Evolutionary conservation across 2,113 vertebrate species (phyloP).

Genomic region (Campylomormyrus tamandua): DNA sequence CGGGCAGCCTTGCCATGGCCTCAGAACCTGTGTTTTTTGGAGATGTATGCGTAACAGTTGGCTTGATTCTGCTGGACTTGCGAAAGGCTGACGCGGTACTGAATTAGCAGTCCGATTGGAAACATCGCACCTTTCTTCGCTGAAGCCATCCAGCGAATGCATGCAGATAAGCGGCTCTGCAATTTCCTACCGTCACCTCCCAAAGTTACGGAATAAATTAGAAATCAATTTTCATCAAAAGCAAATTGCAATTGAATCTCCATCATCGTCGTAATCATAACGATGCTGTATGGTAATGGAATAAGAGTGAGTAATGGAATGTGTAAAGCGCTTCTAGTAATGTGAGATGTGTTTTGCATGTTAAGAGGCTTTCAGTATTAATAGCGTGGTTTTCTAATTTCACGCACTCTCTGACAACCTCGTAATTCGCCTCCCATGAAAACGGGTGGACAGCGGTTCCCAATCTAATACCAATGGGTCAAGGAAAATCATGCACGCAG

Average conservation of each 20-base stretch:
- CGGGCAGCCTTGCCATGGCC: neutral
- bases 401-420: neutral
- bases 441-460: neutral
- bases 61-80: neutral
- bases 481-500: neutral
- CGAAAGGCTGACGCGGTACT: neutral
- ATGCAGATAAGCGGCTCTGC: neutral
- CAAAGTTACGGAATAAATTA: neutral
- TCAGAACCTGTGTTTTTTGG: neutral
- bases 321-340: conserved; percentile 2
- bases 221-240: conserved; percentile 8
- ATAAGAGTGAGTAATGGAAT: conserved; percentile 9
- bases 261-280: neutral
- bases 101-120: neutral
- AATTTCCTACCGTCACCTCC: neutral
- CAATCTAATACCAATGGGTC: neutral
- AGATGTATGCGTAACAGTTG: neutral
- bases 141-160: neutral
- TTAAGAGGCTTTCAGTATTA: neutral
- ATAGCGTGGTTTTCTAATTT: neutral
- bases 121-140: neutral
- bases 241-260: conserved; percentile 7
- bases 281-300: neutral
- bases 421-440: neutral
- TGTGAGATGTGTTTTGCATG: neutral